Percentiles rank a stretch among this genome's conserved stretches.
Conservation (phyloP, 2,797 vertebrate genomes). For the Semaprochilodus insignis region DNA sequence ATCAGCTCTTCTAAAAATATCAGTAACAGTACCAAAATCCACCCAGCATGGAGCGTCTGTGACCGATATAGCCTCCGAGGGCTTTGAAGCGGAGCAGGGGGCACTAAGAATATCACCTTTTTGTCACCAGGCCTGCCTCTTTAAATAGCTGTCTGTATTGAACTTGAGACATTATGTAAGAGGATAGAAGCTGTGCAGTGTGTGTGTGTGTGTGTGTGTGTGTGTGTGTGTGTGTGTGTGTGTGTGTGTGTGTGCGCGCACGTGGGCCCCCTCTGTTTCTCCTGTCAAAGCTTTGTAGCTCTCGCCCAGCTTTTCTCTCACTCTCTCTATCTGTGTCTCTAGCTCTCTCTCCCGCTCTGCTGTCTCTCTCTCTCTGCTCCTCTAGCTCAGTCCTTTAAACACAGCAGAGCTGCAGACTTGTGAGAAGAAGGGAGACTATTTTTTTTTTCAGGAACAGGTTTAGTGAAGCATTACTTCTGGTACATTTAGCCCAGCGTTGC, state of each 20-base stretch:
- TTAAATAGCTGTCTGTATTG: constrained; percentile 83
- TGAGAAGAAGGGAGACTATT: constrained; percentile 59
- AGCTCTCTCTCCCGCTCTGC: not conserved
- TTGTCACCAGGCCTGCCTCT: constrained; percentile 77
- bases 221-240: constrained; percentile 48
- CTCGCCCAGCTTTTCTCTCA: constrained; percentile 56
- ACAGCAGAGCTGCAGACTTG: constrained; percentile 22
- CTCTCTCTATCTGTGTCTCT: constrained; percentile 6
- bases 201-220: constrained; percentile 57
- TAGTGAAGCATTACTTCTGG: constrained; percentile 65
- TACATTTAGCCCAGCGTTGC: too few species aligned
- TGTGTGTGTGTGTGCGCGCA: constrained; percentile 62
- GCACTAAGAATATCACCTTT: constrained; percentile 81
- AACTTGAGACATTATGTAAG: constrained; percentile 83
- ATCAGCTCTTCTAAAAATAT: constrained; percentile 79
- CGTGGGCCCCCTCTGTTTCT: constrained; percentile 60
- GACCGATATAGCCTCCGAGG: constrained; percentile 75
- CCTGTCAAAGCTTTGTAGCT: constrained; percentile 48
- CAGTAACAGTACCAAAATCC: constrained; percentile 71
- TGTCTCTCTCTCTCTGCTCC: not conserved
- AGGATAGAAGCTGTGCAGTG: constrained; percentile 66
- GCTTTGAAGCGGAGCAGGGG: constrained; percentile 77
- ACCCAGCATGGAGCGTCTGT: constrained; percentile 72
- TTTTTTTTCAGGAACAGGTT: constrained; percentile 64
- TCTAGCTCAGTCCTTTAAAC: not conserved